Conservation (phyloP, 1,140 invertebrate genomes). For the Drosophila bipectinata region DNA sequence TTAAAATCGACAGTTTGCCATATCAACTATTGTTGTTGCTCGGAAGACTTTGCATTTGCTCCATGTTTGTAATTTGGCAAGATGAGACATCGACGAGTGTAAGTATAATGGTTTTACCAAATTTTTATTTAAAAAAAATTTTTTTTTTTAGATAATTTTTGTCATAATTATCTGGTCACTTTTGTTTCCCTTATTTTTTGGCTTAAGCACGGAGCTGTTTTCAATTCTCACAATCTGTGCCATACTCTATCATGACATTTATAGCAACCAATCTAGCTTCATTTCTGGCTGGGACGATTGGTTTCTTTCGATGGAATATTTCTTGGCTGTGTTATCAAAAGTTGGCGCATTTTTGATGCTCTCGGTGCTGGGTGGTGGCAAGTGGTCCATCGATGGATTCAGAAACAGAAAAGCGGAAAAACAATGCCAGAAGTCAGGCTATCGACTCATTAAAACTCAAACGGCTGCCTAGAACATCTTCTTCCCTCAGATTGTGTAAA, state of each 20-base stretch:
- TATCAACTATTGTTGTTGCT: conserved; percentile 7
- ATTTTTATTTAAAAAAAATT: no score
- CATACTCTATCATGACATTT: conserved; percentile 20
- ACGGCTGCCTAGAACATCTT: background rate
- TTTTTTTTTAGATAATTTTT: background rate
- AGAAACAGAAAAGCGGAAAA: background rate
- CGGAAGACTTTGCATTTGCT: conserved; percentile 29
- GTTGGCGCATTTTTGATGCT: conserved; percentile 42
- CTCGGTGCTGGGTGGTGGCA: conserved; percentile 40
- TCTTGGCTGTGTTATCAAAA: conserved; percentile 24
- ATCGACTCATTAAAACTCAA: conserved; percentile 12
- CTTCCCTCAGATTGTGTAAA: background rate
- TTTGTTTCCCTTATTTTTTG: conserved; percentile 10
- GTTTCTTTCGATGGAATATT: conserved; percentile 35
- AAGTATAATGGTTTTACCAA: background rate
- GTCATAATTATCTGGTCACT: background rate
- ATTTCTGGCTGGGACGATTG: conserved; percentile 48
- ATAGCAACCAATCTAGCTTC: conserved; percentile 6
- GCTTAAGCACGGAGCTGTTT: conserved; percentile 19
- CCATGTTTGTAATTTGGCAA: conserved; percentile 25
- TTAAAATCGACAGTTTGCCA: background rate
- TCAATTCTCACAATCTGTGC: conserved; percentile 3
- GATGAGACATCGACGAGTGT: conserved; percentile 17
- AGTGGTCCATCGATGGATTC: conserved; percentile 49
- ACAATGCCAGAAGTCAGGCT: conserved; percentile 6